These are phyloP conservation scores for Naja naja DNA, from an alignment of 2,113 vertebrate species.

Conservation along the genomic window DNA sequence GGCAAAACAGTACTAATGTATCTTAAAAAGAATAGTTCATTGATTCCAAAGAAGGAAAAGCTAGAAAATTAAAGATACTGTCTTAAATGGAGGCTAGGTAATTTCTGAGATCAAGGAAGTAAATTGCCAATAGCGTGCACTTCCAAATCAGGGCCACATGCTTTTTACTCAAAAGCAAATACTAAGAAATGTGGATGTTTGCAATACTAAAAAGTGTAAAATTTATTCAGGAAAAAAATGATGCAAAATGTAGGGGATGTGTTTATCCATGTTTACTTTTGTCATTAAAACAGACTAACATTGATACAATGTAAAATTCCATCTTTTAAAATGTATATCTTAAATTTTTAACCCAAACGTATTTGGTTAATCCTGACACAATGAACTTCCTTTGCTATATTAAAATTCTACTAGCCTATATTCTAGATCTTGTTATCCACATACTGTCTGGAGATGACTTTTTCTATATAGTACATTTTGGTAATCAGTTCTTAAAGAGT, in stretches of 20 bases:
- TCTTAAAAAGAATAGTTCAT: not conserved
- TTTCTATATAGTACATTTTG: not conserved
- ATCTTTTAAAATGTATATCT: not conserved
- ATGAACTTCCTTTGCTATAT: not conserved
- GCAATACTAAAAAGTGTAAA: not conserved
- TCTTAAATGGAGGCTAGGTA: conserved; percentile 53
- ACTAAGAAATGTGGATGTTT: not conserved
- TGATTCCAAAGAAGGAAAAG: not conserved
- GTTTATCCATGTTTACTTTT: not conserved
- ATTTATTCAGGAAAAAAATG: not conserved
- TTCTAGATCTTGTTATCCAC: no score
- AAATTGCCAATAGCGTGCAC: not conserved
- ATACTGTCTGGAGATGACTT: not conserved
- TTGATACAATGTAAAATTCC: not conserved
- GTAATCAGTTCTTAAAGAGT: not conserved
- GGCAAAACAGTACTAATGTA: conserved; percentile 21
- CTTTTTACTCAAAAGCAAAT: conserved; percentile 17
- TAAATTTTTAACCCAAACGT: not conserved
- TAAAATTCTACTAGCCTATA: no score
- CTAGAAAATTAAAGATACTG: conserved; percentile 8
- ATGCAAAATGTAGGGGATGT: not conserved
- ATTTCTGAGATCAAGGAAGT: not conserved
- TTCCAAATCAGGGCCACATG: not conserved
- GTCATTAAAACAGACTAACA: not conserved
- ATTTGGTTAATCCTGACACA: not conserved